Percentiles rank a stretch among this genome's conserved stretches.
phyloP scores from a whole-genome alignment of 2,888 invertebrate genomes.

The Epirrhoe tristata region DNA sequence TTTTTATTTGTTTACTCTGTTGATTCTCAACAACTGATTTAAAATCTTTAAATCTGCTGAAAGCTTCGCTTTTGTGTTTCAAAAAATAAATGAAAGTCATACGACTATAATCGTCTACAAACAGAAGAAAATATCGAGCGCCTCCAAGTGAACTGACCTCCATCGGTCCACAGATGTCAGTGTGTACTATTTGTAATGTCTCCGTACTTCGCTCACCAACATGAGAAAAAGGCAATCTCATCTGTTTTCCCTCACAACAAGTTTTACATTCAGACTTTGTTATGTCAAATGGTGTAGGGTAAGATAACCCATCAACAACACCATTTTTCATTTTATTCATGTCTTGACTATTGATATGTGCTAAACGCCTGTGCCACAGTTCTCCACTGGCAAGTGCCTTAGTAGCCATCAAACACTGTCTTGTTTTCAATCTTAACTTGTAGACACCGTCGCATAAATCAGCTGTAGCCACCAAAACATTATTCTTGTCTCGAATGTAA shows the following conservation, averaged over 20 bases:
- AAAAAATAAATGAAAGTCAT: constrained; percentile 28
- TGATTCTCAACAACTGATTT: constrained; percentile 42
- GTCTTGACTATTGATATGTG: constrained; percentile 44
- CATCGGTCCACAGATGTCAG: too few species aligned
- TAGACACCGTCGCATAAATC: constrained; percentile 37
- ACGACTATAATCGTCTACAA: constrained; percentile 29
- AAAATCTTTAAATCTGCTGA: constrained; percentile 35
- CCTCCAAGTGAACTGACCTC: constrained; percentile 19
- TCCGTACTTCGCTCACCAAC: constrained; percentile 10
- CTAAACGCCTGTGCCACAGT: constrained; percentile 45
- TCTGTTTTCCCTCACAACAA: constrained; percentile 33
- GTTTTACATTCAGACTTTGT: constrained; percentile 13
- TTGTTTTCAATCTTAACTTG: constrained; percentile 20
- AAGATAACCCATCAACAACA: constrained; percentile 24
- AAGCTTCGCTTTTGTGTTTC: constrained; percentile 33
- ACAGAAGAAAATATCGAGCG: constrained; percentile 24
- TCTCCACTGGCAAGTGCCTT: too few species aligned
- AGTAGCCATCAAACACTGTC: too few species aligned
- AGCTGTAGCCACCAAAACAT: constrained; percentile 36
- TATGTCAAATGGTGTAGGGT: constrained; percentile 5
- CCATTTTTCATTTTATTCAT: constrained; percentile 39
- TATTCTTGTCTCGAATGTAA: constrained; percentile 44
- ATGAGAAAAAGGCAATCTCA: constrained; percentile 18
- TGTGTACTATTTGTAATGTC: constrained; percentile 14
- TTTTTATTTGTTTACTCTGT: constrained; percentile 32